These are phyloP conservation scores for Hirtodrosophila trivittata DNA, from an alignment of 2,888 invertebrate species.

Conservation along the genomic window DNA sequence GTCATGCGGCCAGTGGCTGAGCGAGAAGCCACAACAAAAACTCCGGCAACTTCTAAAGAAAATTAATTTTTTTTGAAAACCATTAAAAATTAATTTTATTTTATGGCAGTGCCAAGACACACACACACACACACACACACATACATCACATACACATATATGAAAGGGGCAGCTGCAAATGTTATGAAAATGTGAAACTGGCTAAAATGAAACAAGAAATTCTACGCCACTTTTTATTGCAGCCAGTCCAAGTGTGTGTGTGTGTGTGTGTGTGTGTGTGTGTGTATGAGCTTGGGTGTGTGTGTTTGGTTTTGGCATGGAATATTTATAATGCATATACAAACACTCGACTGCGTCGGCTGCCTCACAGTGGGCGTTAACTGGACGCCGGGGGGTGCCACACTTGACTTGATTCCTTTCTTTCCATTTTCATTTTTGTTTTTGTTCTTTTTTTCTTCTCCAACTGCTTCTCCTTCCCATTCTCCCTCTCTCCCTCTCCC, in stretches of 20 bases:
- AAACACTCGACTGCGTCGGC: constrained; percentile 66
- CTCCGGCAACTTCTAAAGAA: constrained; percentile 61
- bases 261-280: constrained; percentile 1
- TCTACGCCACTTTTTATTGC: constrained; percentile 55
- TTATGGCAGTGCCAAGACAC: constrained; percentile 54
- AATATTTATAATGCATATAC: constrained; percentile 77
- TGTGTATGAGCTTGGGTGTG: constrained; percentile 2
- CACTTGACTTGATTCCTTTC: constrained; percentile 73
- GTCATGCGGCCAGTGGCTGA: constrained; percentile 45
- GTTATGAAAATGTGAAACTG: constrained; percentile 52
- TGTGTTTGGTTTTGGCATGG: constrained; percentile 52
- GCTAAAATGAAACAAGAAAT: constrained; percentile 49
- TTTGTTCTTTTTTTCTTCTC: constrained; percentile 21
- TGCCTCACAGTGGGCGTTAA: constrained; percentile 61
- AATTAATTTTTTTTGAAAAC: constrained; percentile 77
- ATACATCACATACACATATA: constrained; percentile 8
- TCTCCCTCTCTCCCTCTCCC: constrained; percentile 12
- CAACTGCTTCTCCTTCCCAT: constrained; percentile 9
- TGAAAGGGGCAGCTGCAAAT: constrained; percentile 48
- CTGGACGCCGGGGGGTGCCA: constrained; percentile 63
- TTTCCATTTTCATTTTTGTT: constrained; percentile 47
- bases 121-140: constrained; percentile 27
- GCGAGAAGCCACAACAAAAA: constrained; percentile 60
- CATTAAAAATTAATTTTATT: constrained; percentile 80
- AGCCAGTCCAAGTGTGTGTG: constrained; percentile 13